Evolutionary conservation across 35 echinoderm and acorn worm species (phyloP).

Genomic region (Lytechinus pictus): DNA sequence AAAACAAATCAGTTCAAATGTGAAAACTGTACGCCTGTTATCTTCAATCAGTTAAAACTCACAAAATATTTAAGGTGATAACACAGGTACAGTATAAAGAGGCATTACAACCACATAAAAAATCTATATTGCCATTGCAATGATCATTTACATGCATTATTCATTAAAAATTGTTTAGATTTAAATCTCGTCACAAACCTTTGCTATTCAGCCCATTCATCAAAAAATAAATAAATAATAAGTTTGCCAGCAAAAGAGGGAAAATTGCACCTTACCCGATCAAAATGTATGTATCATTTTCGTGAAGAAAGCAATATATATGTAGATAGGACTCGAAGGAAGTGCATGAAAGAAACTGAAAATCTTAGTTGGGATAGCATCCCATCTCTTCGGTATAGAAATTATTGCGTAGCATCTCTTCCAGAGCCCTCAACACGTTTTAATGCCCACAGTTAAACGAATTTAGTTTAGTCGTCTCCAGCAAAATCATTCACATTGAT

Average conservation of each 20-base stretch:
- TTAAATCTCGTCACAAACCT: not conserved
- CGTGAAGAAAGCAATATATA: not conserved
- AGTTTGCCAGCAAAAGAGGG: not conserved
- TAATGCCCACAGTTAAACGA: not conserved
- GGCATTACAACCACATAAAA: not conserved
- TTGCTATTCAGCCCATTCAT: not conserved
- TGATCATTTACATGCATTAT: not conserved
- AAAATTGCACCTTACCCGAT: not conserved
- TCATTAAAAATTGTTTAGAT: not conserved
- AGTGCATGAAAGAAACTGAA: not conserved
- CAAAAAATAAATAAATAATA: not conserved
- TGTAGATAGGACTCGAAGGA: not conserved
- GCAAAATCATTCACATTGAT: not conserved
- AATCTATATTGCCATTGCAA: not conserved
- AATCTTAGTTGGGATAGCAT: not conserved
- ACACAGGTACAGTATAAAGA: not conserved
- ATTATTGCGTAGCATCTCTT: not conserved
- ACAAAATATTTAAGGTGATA: not conserved
- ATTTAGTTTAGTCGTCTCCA: not conserved
- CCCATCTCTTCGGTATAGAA: not conserved
- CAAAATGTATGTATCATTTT: not conserved
- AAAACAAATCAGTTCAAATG: not conserved
- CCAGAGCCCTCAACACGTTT: not conserved
- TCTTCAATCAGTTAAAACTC: not conserved
- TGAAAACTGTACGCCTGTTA: not conserved